A percentile compares a stretch with the other conserved stretches of the same genome.
These are phyloP conservation scores for Lophotis ruficrista DNA, from an alignment of 2,113 vertebrate genomes.

Conservation along the genomic window DNA sequence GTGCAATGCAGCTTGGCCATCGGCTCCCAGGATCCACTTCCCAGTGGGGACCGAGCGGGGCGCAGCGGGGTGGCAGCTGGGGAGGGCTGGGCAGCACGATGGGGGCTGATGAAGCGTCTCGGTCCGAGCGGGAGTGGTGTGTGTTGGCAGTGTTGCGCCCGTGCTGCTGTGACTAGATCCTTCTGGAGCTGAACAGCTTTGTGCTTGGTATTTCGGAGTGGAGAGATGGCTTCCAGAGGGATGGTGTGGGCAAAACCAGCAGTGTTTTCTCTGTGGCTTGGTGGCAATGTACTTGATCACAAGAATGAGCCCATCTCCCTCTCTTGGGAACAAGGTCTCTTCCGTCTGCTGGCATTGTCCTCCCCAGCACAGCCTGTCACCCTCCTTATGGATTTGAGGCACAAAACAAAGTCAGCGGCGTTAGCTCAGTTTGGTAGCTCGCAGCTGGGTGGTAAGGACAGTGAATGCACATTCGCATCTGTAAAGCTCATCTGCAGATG, in stretches of 20 bases:
- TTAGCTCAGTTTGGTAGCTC: neutral
- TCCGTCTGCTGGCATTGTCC: neutral
- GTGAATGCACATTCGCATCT: neutral
- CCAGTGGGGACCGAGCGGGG: too few species aligned
- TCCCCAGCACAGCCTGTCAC: accelerated
- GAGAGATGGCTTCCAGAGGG: neutral
- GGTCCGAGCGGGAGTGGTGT: neutral
- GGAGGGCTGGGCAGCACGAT: neutral
- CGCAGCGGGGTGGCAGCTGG: neutral
- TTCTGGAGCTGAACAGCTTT: neutral
- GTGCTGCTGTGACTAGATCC: neutral
- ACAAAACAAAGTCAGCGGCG: neutral
- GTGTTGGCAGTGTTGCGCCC: neutral
- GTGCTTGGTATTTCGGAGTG: neutral
- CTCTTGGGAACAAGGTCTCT: neutral
- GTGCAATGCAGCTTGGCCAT: neutral
- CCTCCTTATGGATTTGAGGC: neutral
- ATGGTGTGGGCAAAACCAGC: neutral
- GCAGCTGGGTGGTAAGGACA: neutral
- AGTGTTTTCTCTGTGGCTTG: neutral
- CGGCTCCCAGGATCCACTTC: accelerated
- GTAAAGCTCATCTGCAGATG: neutral
- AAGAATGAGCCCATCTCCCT: neutral
- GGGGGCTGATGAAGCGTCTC: neutral
- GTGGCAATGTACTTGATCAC: neutral